phyloP scores from a whole-genome alignment of 2,888 invertebrate species.

The Limnephilus lunatus region DNA sequence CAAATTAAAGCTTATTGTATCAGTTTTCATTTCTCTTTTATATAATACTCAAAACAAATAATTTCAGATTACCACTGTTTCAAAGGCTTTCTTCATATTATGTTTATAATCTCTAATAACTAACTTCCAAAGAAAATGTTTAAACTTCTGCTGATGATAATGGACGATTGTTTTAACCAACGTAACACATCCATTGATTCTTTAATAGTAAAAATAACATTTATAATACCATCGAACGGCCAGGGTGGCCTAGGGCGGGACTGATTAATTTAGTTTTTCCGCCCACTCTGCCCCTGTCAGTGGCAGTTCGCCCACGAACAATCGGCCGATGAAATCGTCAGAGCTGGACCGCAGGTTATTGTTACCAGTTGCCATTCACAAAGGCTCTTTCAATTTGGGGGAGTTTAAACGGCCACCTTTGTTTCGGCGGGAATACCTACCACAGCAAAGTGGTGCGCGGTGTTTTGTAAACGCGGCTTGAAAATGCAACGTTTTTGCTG shows the following conservation, averaged over 20 bases:
- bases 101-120: background rate
- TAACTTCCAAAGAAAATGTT: background rate
- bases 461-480: background rate
- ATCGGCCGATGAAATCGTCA: slow-evolving; percentile 34
- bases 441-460: background rate
- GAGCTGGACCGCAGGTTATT: slow-evolving; percentile 32
- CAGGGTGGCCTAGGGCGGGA: slow-evolving; percentile 16
- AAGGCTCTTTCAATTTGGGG: slow-evolving; percentile 26
- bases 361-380: slow-evolving; percentile 39
- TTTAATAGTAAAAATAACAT: background rate
- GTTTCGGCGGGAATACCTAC: background rate
- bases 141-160: too few relatives aligned
- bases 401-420: slow-evolving; percentile 24
- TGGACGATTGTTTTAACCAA: background rate
- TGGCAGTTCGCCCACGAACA: slow-evolving; percentile 31
- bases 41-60: too few relatives aligned
- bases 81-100: too few relatives aligned
- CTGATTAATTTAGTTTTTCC: slow-evolving; percentile 46
- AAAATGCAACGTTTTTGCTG: background rate
- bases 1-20: too few relatives aligned
- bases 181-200: background rate
- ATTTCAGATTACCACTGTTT: too few relatives aligned
- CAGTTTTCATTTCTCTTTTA: too few relatives aligned
- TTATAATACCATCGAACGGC: slow-evolving; percentile 16
- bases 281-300: slow-evolving; percentile 38